These are phyloP conservation scores for Pseudomyrmex concolor DNA, from an alignment of 1,140 invertebrate species.

Conservation along the genomic window DNA sequence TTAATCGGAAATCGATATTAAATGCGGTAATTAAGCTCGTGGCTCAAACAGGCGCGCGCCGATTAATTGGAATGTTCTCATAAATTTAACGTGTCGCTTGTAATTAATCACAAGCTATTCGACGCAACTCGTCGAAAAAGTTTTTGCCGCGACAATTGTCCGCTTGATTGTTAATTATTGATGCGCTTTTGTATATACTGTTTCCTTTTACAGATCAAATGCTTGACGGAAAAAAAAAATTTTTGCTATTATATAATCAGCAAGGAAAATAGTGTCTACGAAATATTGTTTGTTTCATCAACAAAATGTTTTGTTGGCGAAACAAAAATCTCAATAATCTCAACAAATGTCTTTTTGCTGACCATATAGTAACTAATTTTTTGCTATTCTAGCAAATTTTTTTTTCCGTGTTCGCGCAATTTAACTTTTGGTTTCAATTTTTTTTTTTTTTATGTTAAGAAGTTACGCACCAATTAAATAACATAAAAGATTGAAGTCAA, in stretches of 20 bases:
- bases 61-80: slow-evolving; percentile 46
- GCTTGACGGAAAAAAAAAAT: too few species aligned
- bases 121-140: slow-evolving; percentile 7
- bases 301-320: too few species aligned
- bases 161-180: slow-evolving; percentile 30
- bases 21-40: neutral
- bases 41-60: slow-evolving; percentile 18
- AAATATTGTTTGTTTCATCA: too few species aligned
- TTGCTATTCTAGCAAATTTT: too few species aligned
- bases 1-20: slow-evolving; percentile 53
- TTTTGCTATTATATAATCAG: too few species aligned
- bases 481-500: neutral
- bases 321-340: too few species aligned
- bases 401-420: too few species aligned
- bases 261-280: too few species aligned
- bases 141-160: neutral
- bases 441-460: neutral
- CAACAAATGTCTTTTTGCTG: too few species aligned
- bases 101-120: slow-evolving; percentile 37
- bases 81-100: slow-evolving; percentile 31
- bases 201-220: neutral
- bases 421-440: slow-evolving; percentile 23
- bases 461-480: too few species aligned
- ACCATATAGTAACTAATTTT: too few species aligned
- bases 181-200: neutral